These are phyloP conservation scores for Panthera uncia DNA, from an alignment of 2,113 vertebrate species.

Conservation along the genomic window DNA sequence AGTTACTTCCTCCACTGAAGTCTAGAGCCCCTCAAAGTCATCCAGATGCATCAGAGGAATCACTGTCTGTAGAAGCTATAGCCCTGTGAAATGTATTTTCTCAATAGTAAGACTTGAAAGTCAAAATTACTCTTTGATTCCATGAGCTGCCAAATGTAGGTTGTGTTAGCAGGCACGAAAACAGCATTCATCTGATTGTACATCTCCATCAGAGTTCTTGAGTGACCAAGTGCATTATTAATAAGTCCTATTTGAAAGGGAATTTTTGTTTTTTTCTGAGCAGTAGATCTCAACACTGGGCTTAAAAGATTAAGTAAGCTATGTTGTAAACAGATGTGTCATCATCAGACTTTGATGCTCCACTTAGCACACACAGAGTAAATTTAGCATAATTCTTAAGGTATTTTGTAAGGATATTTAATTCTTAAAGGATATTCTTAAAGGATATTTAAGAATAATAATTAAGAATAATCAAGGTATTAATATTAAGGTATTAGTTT, in stretches of 20 bases:
- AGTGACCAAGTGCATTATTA: neutral
- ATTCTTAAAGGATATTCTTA: no score
- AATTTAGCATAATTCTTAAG: neutral
- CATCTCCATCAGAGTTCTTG: neutral
- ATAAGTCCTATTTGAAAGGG: neutral
- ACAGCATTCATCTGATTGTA: neutral
- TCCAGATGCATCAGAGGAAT: neutral
- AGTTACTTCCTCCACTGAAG: neutral
- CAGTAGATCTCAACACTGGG: neutral
- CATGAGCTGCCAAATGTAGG: neutral
- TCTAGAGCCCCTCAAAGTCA: neutral
- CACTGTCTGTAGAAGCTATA: neutral
- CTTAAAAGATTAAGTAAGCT: neutral
- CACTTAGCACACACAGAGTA: neutral
- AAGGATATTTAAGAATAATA: no score
- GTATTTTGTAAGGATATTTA: no score
- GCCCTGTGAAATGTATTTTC: neutral
- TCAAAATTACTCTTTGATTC: neutral
- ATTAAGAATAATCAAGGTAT: no score
- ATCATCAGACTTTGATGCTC: neutral
- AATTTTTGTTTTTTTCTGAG: neutral
- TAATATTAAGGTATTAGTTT: neutral
- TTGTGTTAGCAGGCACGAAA: neutral
- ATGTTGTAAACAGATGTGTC: neutral
- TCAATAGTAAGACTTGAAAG: neutral